Percentiles rank a stretch among this genome's conserved stretches.
phyloP scores from a whole-genome alignment of 1,140 invertebrate species.

The Bombyx mandarina region DNA sequence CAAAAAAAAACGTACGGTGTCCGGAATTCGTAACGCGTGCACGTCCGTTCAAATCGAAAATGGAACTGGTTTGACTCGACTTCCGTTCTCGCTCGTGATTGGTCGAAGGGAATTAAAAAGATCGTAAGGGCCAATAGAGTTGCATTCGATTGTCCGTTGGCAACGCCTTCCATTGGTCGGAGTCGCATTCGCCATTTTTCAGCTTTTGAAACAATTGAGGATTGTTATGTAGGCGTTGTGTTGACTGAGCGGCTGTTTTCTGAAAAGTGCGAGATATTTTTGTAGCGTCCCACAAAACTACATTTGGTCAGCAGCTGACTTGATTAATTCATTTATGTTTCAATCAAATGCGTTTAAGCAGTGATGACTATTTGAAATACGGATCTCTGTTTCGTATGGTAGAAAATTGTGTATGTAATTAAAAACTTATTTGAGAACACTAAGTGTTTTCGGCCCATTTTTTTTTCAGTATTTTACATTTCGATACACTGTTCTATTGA shows the following conservation, averaged over 20 bases:
- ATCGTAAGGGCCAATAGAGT: constrained; percentile 34
- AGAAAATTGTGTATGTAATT: too few species aligned
- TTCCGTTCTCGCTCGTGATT: constrained; percentile 44
- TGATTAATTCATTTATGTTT: constrained; percentile 21
- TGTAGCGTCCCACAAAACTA: constrained; percentile 21
- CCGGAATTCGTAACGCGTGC: constrained; percentile 33
- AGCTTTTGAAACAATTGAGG: constrained; percentile 53
- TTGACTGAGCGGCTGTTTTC: constrained; percentile 29
- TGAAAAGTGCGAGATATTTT: constrained; percentile 32
- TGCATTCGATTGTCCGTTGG: constrained; percentile 18
- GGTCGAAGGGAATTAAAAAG: constrained; percentile 28
- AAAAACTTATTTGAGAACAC: too few species aligned
- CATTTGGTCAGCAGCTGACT: constrained; percentile 22
- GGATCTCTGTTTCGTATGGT: too few species aligned
- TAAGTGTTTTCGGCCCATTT: too few species aligned
- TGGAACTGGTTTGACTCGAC: constrained; percentile 61
- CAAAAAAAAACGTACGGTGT: too few species aligned
- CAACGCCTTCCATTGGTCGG: constrained; percentile 58
- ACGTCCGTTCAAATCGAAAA: constrained; percentile 37
- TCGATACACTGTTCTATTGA: too few species aligned
- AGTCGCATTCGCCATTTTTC: constrained; percentile 58
- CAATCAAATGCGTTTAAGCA: too few species aligned
- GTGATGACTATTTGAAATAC: too few species aligned
- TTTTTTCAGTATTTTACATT: too few species aligned
- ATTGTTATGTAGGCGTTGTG: constrained; percentile 57